Percentiles rank a stretch among this genome's conserved stretches.
phyloP scores from a whole-genome alignment of 2,113 vertebrate species.

The Chrysemys picta region DNA sequence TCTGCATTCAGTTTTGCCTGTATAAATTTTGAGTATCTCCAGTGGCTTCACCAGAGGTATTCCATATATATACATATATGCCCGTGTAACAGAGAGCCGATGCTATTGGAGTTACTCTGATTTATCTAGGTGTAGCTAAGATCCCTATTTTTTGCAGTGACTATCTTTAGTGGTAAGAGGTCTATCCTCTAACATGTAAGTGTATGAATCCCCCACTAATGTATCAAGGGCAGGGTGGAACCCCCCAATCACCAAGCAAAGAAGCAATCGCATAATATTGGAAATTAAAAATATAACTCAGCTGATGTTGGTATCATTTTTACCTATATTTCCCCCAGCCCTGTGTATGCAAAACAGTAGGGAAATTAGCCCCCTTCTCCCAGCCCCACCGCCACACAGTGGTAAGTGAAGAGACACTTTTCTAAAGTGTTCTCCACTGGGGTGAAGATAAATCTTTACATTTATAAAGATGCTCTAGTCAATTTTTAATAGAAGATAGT shows the following conservation, averaged over 20 bases:
- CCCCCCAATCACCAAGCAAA: not conserved
- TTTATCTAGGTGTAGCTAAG: conserved; percentile 30
- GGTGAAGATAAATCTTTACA: not conserved
- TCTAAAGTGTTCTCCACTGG: not conserved
- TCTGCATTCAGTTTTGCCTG: conserved; percentile 67
- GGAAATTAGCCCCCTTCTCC: rapidly evolving
- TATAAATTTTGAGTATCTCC: conserved; percentile 63
- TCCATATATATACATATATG: conserved; percentile 5
- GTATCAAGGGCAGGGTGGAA: conserved; percentile 9
- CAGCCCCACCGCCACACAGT: not conserved
- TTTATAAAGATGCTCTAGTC: not conserved
- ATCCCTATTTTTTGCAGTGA: conserved; percentile 6
- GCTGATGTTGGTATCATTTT: not conserved
- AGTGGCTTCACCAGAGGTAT: conserved; percentile 53
- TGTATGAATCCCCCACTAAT: not conserved
- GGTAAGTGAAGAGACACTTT: not conserved
- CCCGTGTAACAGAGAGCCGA: not conserved
- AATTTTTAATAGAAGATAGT: rapidly evolving
- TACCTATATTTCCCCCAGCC: not conserved
- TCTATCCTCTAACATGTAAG: not conserved
- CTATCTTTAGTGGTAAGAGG: not conserved
- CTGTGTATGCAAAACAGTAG: not conserved
- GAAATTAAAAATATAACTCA: not conserved
- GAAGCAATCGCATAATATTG: not conserved
- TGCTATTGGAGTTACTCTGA: not conserved